Base-by-base conservation (phyloP, 2,797 vertebrate genomes). In the Halcyon badia region DNA sequence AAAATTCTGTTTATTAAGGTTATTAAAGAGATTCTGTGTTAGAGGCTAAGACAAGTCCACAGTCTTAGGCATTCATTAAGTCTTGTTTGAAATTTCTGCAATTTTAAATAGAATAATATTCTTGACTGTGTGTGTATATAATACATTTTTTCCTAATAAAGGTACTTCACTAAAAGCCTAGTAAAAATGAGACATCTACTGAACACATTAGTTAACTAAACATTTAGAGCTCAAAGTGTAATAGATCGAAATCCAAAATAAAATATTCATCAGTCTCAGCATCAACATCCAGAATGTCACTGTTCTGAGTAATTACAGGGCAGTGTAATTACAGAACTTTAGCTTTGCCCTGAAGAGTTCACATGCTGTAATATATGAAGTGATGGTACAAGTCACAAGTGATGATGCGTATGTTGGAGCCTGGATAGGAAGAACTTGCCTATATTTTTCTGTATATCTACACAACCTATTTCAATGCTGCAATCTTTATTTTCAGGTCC, bases 401-500 rank as follows among this genome's bases (percentile, higher is more conserved):
- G 44, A 11, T 37, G 25, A 56, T 54, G 65, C 15, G 6, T 33
- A 26, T 56, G 25, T 64, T 77, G 51, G 52, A 93, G 62, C 51
- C 35, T 56, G 9, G 21, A 7, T 12, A 41, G 56, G 62, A 65
- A 33, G 48, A 80, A 9, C 28, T 66, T 79, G 24, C 3, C 33
- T 78, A 0, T 82, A 1, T 33, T 18, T 73, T 62, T 84, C 30
- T 90, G 16, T 56, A 20, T 22, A 4, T 58, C 42, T 44, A 3
- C 44, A 30, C 35, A 77, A 41, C 42, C 44, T 41, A n/a, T 68
- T 85, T 76, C 56, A 87, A 6, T 61, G 56, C 68, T 81, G 20
- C 54, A 54, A 71, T 81, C 56, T 93, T 83, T 87, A 95, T 66
- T 97, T 97, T 70, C 97, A 99, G 99, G 96, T 99, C 99, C 70